Evolutionary conservation across 2,888 invertebrate species (phyloP).

Genomic region (Rhagonycha fulva): DNA sequence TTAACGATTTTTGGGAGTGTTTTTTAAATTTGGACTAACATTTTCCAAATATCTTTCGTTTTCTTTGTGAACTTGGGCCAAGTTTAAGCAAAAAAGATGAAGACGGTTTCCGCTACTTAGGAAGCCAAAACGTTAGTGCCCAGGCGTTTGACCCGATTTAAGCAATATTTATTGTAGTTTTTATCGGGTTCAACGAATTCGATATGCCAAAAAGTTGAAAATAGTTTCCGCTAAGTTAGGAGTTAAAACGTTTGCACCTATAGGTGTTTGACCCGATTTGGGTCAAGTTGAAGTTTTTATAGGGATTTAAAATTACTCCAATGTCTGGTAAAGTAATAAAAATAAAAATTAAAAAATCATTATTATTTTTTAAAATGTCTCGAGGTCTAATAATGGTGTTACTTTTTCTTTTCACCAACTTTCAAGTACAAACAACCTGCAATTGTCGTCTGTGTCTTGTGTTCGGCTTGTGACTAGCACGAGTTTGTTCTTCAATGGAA

Average conservation of each 20-base stretch:
- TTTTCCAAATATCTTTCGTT: background rate
- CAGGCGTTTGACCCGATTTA: background rate
- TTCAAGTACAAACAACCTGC: background rate
- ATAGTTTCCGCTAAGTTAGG: background rate
- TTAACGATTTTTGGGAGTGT: background rate
- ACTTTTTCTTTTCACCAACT: background rate
- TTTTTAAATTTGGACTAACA: background rate
- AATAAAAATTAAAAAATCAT: background rate
- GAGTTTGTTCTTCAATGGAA: constrained; percentile 11
- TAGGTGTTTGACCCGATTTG: background rate
- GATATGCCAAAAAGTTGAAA: background rate
- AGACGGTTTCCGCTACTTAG: background rate
- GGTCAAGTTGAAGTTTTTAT: background rate
- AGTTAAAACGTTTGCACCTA: background rate
- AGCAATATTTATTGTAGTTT: background rate
- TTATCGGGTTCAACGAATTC: background rate
- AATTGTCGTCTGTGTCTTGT: constrained; percentile 11
- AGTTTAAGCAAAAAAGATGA: background rate
- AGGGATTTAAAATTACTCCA: background rate
- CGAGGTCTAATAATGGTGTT: background rate
- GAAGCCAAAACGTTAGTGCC: background rate
- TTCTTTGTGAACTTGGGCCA: background rate
- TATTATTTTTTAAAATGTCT: background rate
- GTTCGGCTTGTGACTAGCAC: constrained; percentile 15
- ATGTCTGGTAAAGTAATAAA: background rate